Evolutionary conservation across 92 coral and sea anemone genomes (phyloP).

Genomic region (Porites rus): DNA sequence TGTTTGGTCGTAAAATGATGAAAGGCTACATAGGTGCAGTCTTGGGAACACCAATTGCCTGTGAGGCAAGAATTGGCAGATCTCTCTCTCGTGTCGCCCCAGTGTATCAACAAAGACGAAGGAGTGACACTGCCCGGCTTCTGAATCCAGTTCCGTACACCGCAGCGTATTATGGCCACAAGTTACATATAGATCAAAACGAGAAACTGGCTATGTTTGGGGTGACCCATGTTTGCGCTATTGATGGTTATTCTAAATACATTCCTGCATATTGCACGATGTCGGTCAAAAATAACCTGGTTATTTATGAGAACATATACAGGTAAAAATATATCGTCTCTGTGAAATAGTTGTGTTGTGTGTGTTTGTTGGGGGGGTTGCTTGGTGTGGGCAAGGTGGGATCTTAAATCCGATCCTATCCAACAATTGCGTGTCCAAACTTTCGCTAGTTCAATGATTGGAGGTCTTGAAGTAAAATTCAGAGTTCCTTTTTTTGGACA

Average conservation of each 20-base stretch:
- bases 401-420: no score
- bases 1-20: no score
- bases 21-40: not conserved
- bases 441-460: no score
- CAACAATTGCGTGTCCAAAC: no score
- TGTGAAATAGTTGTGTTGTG: no score
- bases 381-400: no score
- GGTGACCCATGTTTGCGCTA: slow-evolving; percentile 43
- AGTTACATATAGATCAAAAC: slow-evolving; percentile 61
- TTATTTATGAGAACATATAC: slow-evolving; percentile 45
- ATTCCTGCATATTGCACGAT: slow-evolving; percentile 24
- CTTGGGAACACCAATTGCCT: not conserved
- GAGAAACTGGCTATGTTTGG: slow-evolving; percentile 61
- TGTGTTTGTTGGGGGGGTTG: no score
- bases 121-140: slow-evolving; percentile 40
- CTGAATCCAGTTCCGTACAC: slow-evolving; percentile 46
- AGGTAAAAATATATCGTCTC: slow-evolving; percentile 11
- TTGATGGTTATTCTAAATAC: slow-evolving; percentile 49
- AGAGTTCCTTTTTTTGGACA: no score
- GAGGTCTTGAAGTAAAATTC: no score
- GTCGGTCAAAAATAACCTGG: slow-evolving; percentile 46
- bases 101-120: slow-evolving; percentile 8
- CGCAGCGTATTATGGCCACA: slow-evolving; percentile 56
- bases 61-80: slow-evolving; percentile 24
- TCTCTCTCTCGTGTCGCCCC: slow-evolving; percentile 49